A percentile compares a stretch with the other conserved stretches of the same genome.
Evolutionary conservation across 30 jellyfish, hydroid and myxozoan species (phyloP).

Genomic region (Aurelia coerulea): DNA sequence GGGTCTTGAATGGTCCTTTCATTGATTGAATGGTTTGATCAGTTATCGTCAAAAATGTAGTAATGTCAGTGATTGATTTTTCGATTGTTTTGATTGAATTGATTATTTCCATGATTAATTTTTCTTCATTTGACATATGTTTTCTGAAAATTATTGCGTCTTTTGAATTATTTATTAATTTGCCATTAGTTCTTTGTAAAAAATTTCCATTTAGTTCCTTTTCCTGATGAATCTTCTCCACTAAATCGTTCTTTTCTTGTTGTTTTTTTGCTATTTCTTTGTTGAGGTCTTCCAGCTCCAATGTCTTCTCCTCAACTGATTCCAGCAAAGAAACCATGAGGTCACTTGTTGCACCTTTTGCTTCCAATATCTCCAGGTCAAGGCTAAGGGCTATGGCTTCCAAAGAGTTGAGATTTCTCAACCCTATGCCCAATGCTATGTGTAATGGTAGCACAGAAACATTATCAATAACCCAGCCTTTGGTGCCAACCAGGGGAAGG

Average conservation of each 20-base stretch:
- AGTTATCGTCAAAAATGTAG: neutral
- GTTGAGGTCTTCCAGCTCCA: too few species aligned
- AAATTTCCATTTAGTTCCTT: too few species aligned
- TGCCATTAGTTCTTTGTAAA: neutral
- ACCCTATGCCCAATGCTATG: neutral
- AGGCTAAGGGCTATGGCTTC: too few species aligned
- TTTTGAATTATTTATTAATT: neutral
- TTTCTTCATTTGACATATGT: slow-evolving; percentile 1
- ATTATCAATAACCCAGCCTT: slow-evolving; percentile 29
- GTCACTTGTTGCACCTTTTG: too few species aligned
- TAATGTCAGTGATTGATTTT: neutral
- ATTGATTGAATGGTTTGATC: neutral
- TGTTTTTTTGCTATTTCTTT: too few species aligned
- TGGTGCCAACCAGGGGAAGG: slow-evolving; percentile 20
- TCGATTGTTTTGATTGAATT: slow-evolving; percentile 1
- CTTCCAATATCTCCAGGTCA: too few species aligned
- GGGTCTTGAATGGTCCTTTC: neutral
- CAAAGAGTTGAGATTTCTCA: too few species aligned
- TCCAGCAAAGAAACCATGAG: too few species aligned
- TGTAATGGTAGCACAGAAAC: neutral
- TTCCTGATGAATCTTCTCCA: too few species aligned
- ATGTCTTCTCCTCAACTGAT: too few species aligned
- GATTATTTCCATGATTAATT: neutral
- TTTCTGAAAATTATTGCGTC: slow-evolving; percentile 2
- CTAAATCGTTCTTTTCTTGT: too few species aligned